Percentiles rank a stretch among this genome's conserved stretches.
phyloP scores from a whole-genome alignment of 2,888 invertebrate species.

The Callimorpha dominula region DNA sequence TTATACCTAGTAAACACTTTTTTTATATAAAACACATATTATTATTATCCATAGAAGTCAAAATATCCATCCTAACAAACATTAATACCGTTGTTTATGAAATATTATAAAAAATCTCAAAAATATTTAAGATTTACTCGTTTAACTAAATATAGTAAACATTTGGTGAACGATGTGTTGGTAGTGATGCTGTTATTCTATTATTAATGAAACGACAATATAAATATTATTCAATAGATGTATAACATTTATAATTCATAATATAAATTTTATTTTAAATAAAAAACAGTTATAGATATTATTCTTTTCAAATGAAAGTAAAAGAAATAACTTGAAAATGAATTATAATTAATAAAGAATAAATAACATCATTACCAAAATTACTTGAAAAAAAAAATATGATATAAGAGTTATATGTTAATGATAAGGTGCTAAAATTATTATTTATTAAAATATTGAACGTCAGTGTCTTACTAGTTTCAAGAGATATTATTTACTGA shows the following conservation, averaged over 20 bases:
- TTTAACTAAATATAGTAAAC: slow-evolving; percentile 15
- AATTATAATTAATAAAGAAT: slow-evolving; percentile 19
- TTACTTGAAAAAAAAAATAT: slow-evolving; percentile 3
- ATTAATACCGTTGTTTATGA: slow-evolving; percentile 33
- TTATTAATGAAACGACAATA: background rate
- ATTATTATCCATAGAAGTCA: slow-evolving; percentile 7
- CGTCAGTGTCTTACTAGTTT: slow-evolving; percentile 47
- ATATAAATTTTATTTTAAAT: background rate
- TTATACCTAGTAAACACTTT: background rate
- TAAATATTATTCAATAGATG: background rate
- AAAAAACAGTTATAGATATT: background rate
- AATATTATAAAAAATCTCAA: slow-evolving; percentile 26
- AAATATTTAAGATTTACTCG: slow-evolving; percentile 23
- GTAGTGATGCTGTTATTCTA: slow-evolving; percentile 35
- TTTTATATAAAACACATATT: background rate
- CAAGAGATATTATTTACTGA: slow-evolving; percentile 18
- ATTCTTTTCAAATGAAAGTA: background rate
- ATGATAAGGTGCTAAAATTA: slow-evolving; percentile 47
- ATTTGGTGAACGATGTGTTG: slow-evolving; percentile 18
- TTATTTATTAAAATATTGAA: slow-evolving; percentile 29
- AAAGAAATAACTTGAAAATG: background rate
- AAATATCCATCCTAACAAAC: slow-evolving; percentile 24
- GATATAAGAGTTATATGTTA: slow-evolving; percentile 25
- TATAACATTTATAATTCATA: background rate
- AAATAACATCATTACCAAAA: slow-evolving; percentile 17